A percentile compares a stretch with the other conserved stretches of the same genome.
Evolutionary conservation across 1,140 invertebrate species (phyloP).

Genomic region (Dolichoris vasculosae): DNA sequence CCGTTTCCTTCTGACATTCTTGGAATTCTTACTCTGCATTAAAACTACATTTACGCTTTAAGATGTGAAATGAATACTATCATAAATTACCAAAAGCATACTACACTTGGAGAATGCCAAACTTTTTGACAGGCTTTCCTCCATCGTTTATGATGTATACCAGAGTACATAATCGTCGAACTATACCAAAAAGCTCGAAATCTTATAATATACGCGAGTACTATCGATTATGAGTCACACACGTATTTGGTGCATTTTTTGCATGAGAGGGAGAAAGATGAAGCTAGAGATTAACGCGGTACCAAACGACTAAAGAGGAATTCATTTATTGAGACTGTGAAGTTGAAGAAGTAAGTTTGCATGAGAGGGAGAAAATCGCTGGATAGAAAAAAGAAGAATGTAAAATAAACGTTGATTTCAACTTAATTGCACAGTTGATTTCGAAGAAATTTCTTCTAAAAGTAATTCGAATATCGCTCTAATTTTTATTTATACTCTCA

Average conservation of each 20-base stretch:
- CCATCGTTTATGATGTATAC: neutral
- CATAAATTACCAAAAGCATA: neutral
- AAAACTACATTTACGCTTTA: neutral
- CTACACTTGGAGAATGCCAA: neutral
- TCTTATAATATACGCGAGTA: neutral
- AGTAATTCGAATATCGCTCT: neutral
- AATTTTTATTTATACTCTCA: neutral
- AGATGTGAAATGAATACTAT: neutral
- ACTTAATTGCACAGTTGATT: neutral
- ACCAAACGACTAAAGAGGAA: neutral
- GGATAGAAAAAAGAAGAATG: neutral
- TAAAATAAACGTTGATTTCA: neutral
- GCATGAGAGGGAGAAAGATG: neutral
- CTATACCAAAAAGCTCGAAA: neutral
- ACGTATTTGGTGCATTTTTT: neutral
- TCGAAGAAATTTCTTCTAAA: neutral
- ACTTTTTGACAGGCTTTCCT: neutral
- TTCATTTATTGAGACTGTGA: constrained; percentile 4
- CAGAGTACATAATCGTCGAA: neutral
- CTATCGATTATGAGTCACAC: neutral
- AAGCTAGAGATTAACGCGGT: neutral
- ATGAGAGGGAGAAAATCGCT: neutral
- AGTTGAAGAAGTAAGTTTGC: neutral
- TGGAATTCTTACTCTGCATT: neutral
- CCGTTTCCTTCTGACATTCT: neutral